Base-by-base conservation (phyloP, 92 coral and sea anemone species). In the Phymanthus crucifer region DNA sequence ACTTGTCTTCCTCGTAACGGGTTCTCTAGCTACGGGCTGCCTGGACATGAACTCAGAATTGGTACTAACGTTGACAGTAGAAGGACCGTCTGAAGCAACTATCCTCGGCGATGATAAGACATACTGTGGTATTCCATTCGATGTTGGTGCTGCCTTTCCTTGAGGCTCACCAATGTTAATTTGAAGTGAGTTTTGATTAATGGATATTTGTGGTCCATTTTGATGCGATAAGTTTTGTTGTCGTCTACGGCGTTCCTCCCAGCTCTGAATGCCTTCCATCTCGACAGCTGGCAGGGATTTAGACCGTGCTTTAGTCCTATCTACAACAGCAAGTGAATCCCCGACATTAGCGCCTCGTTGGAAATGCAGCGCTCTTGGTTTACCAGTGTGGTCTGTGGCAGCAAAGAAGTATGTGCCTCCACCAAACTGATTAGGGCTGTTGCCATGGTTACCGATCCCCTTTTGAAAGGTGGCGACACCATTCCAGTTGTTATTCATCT, bases 321-420 rank as follows among this genome's bases (percentile, higher is more conserved):
- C 97, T 71, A 87, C 71, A 47, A 92, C 92, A 31, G 83, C 76
- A 32, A 92, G 83, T 10, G 85, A 78, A 83, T 90, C 91, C 8
- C 94, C 94, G 10, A 80, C 48, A 78, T 87, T 79, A 9, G 94
- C 70, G 1, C 94, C 92, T 68, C 89, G 85, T 77, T 92, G 95
- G 79, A 92, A 88, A 43, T 91, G 92, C 34, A 92, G 73, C n/a
- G 94, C 97, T 74, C 78, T 87, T n/a, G 97, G 88, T 68, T 90
- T 87, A 18, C 97, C 97, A 18, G 90, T 90, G 38, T 87, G 78
- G 70, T 92, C 97, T 18, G 97, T 92, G n/a, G 97, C 87, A 21
- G 97, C 92, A 87, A 90, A 86, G 77, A 92, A 92, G 76, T 83
- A 92, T 13, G 97, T 87, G 31, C 97, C 94, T 31, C 81, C 72